phyloP scores from a whole-genome alignment of 2,888 invertebrate species.

The Cyaniris semiargus region DNA sequence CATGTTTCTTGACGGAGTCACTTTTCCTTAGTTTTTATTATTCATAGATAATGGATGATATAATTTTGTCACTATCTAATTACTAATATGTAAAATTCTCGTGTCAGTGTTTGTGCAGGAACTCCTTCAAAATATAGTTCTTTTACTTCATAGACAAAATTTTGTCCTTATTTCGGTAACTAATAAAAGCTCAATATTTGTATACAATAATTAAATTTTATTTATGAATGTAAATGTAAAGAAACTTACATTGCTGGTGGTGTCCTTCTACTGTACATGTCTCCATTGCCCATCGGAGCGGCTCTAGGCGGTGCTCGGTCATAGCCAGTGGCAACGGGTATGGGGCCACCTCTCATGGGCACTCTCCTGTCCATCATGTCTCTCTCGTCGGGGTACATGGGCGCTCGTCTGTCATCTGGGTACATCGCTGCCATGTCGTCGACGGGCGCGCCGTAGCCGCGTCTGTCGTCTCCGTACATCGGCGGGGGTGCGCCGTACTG shows the following conservation, averaged over 20 bases:
- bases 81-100: too few relatives aligned
- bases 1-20: too few relatives aligned
- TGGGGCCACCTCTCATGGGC: constrained; percentile 53
- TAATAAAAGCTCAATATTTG: too few relatives aligned
- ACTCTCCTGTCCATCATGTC: constrained; percentile 66
- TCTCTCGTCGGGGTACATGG: constrained; percentile 65
- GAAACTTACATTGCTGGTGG: constrained; percentile 60
- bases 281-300: constrained; percentile 65
- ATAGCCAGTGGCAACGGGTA: constrained; percentile 54
- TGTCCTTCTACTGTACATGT: constrained; percentile 76
- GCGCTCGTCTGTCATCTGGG: constrained; percentile 58
- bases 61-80: too few relatives aligned
- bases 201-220: not conserved
- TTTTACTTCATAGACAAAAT: too few relatives aligned
- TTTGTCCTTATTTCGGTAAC: too few relatives aligned
- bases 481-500: constrained; percentile 63
- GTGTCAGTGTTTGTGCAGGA: too few relatives aligned
- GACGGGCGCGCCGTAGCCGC: constrained; percentile 48
- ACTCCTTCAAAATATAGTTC: too few relatives aligned
- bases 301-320: constrained; percentile 61
- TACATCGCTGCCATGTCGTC: constrained; percentile 51
- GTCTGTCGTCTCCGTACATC: constrained; percentile 57
- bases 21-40: too few relatives aligned
- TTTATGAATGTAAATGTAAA: not conserved
- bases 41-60: too few relatives aligned